Conservation (phyloP, 2,888 invertebrate species). For the Mylabris sibirica region DNA sequence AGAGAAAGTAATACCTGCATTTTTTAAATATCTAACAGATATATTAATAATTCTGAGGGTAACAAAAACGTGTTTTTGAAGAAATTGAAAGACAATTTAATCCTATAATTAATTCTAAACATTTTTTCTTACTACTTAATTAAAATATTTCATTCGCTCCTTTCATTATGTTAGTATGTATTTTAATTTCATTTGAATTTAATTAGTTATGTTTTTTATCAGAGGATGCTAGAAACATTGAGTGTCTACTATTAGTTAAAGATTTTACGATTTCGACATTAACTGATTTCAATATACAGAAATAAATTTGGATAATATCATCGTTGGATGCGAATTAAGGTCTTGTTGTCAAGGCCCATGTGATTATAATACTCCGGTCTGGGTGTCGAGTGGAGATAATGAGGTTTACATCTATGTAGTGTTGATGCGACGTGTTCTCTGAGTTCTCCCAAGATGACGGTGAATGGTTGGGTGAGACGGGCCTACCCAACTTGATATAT, state of each 20-base stretch:
- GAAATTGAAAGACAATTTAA: neutral
- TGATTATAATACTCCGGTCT: slow-evolving; percentile 15
- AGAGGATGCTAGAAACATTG: neutral
- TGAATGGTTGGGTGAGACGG: slow-evolving; percentile 21
- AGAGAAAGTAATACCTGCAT: too few species aligned
- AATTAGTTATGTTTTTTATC: neutral
- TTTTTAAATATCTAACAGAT: too few species aligned
- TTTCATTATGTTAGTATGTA: neutral
- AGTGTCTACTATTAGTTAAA: neutral
- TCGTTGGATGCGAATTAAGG: neutral
- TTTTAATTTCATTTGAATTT: neutral
- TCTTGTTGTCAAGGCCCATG: slow-evolving; percentile 8
- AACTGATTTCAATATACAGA: neutral
- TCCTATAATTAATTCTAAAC: neutral
- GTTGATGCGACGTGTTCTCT: slow-evolving; percentile 35
- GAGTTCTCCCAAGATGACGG: slow-evolving; percentile 28
- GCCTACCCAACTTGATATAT: slow-evolving; percentile 42
- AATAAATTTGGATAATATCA: slow-evolving; percentile 4
- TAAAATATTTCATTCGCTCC: neutral
- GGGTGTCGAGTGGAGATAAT: slow-evolving; percentile 32
- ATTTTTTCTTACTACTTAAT: neutral
- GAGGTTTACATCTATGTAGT: slow-evolving; percentile 34
- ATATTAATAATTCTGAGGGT: too few species aligned
- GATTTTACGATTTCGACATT: neutral
- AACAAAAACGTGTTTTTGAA: too few species aligned